Evolutionary conservation across 2,888 invertebrate genomes (phyloP).

Genomic region (Lycocerus yunnanus): DNA sequence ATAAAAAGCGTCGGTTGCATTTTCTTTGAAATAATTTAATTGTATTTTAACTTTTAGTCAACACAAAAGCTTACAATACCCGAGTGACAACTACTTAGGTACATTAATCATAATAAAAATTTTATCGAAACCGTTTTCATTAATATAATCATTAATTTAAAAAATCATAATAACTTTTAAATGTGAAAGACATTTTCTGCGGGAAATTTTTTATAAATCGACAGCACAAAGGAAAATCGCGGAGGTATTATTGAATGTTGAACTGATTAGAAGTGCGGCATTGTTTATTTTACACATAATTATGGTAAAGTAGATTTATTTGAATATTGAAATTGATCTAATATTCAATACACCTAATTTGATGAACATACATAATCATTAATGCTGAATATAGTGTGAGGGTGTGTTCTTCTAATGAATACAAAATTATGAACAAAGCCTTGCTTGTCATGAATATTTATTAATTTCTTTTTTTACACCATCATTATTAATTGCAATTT

Average conservation of each 20-base stretch:
- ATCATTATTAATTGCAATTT: slow-evolving; percentile 21
- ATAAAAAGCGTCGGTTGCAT: no score
- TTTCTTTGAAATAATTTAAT: neutral
- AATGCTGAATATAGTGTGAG: neutral
- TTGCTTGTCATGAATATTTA: slow-evolving; percentile 17
- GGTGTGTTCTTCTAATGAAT: slow-evolving; percentile 8
- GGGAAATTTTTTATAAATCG: neutral
- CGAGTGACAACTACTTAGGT: neutral
- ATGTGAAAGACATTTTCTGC: neutral
- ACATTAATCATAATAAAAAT: neutral
- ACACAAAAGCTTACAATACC: neutral
- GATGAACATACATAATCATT: neutral
- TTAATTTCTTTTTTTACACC: slow-evolving; percentile 14
- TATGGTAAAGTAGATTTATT: neutral
- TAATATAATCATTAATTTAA: neutral
- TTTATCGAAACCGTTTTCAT: neutral
- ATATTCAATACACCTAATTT: neutral
- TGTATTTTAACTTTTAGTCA: neutral
- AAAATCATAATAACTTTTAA: neutral
- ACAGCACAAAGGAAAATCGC: neutral
- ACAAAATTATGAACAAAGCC: slow-evolving; percentile 9
- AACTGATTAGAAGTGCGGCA: neutral
- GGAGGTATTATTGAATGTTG: neutral
- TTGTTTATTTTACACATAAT: neutral
- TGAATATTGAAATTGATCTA: neutral